phyloP scores from a whole-genome alignment of 2,113 vertebrate genomes.

The Lagenorhynchus albirostris region DNA sequence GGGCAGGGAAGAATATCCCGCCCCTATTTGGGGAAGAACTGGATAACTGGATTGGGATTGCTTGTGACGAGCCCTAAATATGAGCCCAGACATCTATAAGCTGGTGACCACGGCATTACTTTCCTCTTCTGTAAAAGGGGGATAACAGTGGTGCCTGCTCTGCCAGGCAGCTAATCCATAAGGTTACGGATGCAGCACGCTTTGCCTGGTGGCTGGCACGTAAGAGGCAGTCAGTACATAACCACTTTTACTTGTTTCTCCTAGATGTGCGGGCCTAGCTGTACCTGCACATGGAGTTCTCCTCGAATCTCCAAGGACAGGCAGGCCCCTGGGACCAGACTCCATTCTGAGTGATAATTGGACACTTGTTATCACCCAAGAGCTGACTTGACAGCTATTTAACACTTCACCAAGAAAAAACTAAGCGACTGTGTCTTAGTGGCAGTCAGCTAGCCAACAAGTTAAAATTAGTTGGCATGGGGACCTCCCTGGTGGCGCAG shows the following conservation, averaged over 20 bases:
- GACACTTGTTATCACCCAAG: conserved; percentile 37
- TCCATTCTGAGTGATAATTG: conserved; percentile 42
- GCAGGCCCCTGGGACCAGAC: background rate
- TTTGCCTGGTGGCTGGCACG: background rate
- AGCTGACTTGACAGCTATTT: conserved; percentile 29
- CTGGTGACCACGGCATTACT: background rate
- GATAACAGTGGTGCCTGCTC: too few species aligned
- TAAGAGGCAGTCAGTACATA: background rate
- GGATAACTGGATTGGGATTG: background rate
- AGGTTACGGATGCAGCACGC: background rate
- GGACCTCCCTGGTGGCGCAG: too few species aligned
- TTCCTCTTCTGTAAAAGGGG: background rate
- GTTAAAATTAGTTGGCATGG: background rate
- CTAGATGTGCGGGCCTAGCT: background rate
- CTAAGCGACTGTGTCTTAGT: background rate
- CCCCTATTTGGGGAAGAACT: background rate
- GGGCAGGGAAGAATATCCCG: background rate
- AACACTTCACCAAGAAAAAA: conserved; percentile 7
- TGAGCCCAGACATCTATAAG: background rate
- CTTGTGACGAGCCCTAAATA: background rate
- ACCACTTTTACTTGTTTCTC: background rate
- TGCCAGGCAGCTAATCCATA: background rate
- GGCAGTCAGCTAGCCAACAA: background rate
- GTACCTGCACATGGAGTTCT: background rate
- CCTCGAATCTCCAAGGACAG: background rate